These are phyloP conservation scores for Setipinna tenuifilis DNA, from an alignment of 2,797 vertebrate species.

Conservation along the genomic window DNA sequence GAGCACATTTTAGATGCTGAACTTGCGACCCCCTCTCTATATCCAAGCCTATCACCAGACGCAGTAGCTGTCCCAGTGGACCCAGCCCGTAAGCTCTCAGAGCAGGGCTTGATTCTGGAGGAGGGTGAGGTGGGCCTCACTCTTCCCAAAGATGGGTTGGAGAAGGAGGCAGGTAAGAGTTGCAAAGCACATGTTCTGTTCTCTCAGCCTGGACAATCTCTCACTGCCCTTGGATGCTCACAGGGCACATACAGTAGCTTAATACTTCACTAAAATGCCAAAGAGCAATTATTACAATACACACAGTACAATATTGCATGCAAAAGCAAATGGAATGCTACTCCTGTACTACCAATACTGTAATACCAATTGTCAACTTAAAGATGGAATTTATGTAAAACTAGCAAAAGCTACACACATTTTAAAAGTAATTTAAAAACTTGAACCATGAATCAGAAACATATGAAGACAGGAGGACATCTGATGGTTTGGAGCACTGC, in stretches of 20 bases:
- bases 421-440: too few species aligned
- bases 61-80: neutral
- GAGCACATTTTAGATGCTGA: neutral
- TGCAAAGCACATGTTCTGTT: neutral
- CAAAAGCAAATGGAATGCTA: too few species aligned
- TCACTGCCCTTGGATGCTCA: neutral
- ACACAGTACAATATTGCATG: too few species aligned
- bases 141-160: constrained; percentile 56
- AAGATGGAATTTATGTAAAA: too few species aligned
- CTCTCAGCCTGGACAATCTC: neutral
- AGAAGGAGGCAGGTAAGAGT: constrained; percentile 58
- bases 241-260: neutral
- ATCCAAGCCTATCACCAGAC: neutral
- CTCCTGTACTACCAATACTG: too few species aligned
- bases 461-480: too few species aligned
- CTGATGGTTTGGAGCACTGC: too few species aligned
- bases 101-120: constrained; percentile 54
- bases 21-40: neutral
- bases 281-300: too few species aligned
- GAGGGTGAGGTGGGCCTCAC: constrained; percentile 59
- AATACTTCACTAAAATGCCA: neutral
- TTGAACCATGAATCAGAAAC: too few species aligned
- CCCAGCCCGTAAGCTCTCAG: constrained; percentile 44
- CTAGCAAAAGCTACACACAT: too few species aligned
- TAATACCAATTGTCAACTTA: too few species aligned